Conservation (phyloP, 2,797 vertebrate genomes). For the Rhynchonycteris naso region DNA sequence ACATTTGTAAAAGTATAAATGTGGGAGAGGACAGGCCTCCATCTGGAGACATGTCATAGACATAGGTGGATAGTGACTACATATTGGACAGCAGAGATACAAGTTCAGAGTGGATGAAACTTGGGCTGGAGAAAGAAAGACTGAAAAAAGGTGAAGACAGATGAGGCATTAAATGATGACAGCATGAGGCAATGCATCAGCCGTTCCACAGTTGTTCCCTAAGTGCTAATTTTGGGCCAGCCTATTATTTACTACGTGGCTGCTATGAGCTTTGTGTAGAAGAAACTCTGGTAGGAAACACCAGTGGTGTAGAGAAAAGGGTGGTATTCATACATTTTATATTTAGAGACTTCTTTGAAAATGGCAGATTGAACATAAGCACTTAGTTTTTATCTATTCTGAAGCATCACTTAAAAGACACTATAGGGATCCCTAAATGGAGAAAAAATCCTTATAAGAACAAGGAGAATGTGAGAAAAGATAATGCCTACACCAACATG, state of each 20-base stretch:
- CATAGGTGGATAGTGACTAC: background rate
- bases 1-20: background rate
- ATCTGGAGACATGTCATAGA: background rate
- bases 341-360: constrained; percentile 48
- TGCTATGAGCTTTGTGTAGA: background rate
- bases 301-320: background rate
- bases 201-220: background rate
- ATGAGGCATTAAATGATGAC: background rate
- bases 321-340: background rate
- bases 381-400: background rate
- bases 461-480: background rate
- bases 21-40: background rate
- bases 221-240: background rate
- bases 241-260: background rate
- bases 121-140: background rate
- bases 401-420: background rate
- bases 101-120: background rate
- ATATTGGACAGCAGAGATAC: background rate
- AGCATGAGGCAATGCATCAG: background rate
- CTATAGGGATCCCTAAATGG: background rate
- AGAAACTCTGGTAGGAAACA: background rate
- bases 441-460: background rate
- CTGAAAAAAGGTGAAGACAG: background rate
- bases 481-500: background rate
- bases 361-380: background rate